Conservation (phyloP, 2,888 invertebrate genomes). For the Pseudoips prasinana region DNA sequence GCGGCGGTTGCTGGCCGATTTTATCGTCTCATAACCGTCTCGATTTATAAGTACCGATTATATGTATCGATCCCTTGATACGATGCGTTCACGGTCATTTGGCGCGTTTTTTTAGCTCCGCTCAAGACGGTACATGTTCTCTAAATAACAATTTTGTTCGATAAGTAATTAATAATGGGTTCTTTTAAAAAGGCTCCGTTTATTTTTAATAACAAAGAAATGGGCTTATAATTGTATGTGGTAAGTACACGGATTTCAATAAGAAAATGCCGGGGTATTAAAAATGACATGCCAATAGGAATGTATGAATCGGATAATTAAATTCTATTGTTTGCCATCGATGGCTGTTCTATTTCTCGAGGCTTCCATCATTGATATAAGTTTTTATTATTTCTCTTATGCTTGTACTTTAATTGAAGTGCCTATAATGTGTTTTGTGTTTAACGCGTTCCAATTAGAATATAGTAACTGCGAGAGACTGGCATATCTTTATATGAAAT, state of each 20-base stretch:
- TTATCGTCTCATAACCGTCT: conserved; percentile 80
- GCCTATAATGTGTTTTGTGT: no score
- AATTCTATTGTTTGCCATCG: no score
- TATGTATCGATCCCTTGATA: conserved; percentile 74
- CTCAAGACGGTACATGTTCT: conserved; percentile 42
- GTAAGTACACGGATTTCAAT: conserved; percentile 18
- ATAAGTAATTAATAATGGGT: conserved; percentile 48
- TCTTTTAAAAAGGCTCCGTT: conserved; percentile 28
- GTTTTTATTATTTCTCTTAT: no score
- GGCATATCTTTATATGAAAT: no score
- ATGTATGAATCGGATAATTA: no score
- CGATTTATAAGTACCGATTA: conserved; percentile 81
- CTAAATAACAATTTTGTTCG: conserved; percentile 54
- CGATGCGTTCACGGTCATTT: conserved; percentile 71
- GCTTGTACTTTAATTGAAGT: no score
- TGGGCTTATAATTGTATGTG: conserved; percentile 26
- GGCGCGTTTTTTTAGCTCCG: conserved; percentile 60
- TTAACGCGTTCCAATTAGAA: no score
- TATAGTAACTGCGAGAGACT: no score
- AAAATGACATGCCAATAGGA: no score
- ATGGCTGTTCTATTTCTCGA: no score
- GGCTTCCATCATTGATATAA: no score
- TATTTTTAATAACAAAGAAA: conserved; percentile 32
- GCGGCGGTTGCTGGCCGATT: conserved; percentile 72
- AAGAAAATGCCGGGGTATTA: conserved; percentile 10